Base-by-base conservation (phyloP, 2,888 invertebrate species). In the Calliphora vomitoria region DNA sequence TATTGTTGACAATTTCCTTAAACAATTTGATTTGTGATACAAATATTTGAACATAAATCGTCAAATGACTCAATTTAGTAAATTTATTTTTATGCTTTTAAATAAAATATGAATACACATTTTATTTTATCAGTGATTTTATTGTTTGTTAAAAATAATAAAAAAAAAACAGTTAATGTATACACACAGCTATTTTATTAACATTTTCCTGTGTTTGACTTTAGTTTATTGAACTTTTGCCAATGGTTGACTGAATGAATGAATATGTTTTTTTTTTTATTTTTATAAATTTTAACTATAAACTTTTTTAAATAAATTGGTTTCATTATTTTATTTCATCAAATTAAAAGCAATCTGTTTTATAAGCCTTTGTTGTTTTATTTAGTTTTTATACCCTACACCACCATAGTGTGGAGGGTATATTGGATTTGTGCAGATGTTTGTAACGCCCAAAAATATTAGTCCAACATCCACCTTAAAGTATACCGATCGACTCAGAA, bases 201-300 rank as follows among this genome's bases (percentile, higher is more conserved):
- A 47, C 31, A 53, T 35, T 66, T 66, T 60, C 62, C 71, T 31
- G 47, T 35, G 35, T 35, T 55, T 13, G 60, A 62, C 6, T 80
- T 38, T 20, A 80, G 83, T 83, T 83, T 78, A 71, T 76, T 83
- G 83, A 83, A 83, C 83, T 76, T 78, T 76, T 35, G 35, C 6
- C 13, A 8, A 3, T 44, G 31, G 13, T 10, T 53, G 8, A 38
- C 3, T 50, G 35, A 31, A 31, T 60, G n/a, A 66, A 25, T 53
- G 38, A 41, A 25, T 55, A 5, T 53, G 18, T 18, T 50, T 64
- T 64, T 64, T 18, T 5, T 18, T 50, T 25, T 25, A 1, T 25
- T 25, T 25, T 25, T 25, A 25, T 44, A 44, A 11, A 44, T 13
- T 20, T 50, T 4, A 50, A 50, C 44, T 31, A 31, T 74, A 15